A percentile compares a stretch with the other conserved stretches of the same genome.
Conservation (phyloP, 2,888 invertebrate genomes). For the Linnaemya tessellans region DNA sequence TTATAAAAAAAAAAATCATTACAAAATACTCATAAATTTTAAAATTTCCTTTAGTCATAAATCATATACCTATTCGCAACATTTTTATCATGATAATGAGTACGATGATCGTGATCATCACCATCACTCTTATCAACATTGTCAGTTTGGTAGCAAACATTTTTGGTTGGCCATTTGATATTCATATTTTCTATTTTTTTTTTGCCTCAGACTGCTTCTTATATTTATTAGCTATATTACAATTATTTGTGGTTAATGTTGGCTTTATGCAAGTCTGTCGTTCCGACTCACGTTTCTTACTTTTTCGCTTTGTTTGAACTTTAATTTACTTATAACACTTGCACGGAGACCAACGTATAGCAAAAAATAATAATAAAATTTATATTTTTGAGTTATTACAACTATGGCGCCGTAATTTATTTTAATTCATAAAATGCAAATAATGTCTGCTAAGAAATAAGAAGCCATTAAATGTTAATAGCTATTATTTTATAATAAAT, state of each 20-base stretch:
- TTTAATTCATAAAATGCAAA: constrained; percentile 67
- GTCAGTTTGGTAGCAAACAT: constrained; percentile 12
- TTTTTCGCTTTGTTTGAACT: constrained; percentile 12
- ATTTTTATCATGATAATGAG: constrained; percentile 7
- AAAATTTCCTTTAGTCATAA: constrained; percentile 9
- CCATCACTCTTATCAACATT: constrained; percentile 7
- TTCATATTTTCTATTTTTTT: constrained; percentile 65
- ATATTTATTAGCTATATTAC: constrained; percentile 59
- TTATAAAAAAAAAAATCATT: background rate
- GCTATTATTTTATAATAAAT: constrained; percentile 37
- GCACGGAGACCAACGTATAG: constrained; percentile 23
- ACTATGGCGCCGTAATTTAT: constrained; percentile 61
- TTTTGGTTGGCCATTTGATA: constrained; percentile 36
- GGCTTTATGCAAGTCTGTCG: constrained; percentile 7
- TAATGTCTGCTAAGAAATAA: constrained; percentile 48
- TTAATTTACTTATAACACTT: constrained; percentile 60
- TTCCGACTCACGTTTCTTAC: constrained; percentile 56
- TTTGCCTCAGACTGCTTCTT: constrained; percentile 8
- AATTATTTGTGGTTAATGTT: constrained; percentile 66
- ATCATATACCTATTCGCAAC: constrained; percentile 23
- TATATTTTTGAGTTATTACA: constrained; percentile 45
- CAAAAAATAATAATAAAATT: constrained; percentile 2
- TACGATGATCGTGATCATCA: background rate
- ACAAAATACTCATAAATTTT: constrained; percentile 1
- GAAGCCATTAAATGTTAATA: constrained; percentile 56